Base-by-base conservation (phyloP, 2,113 vertebrate species). In the Cygnus atratus region DNA sequence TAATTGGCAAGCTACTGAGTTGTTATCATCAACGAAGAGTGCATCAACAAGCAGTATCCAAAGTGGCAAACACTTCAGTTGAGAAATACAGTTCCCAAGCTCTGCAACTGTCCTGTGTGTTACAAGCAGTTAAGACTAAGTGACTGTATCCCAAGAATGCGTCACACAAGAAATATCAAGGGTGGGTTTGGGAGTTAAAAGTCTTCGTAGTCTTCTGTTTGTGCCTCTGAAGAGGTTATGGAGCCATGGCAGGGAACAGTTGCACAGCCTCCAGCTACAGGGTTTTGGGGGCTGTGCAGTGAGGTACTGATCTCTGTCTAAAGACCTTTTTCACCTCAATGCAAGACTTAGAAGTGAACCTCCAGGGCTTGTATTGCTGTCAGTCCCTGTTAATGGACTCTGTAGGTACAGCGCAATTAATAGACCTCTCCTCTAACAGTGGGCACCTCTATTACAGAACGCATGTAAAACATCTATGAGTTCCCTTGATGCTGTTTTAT, bases 1-100 rank as follows among this genome's bases (percentile, higher is more conserved):
- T 96, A 95, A 96, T 93, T 94, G 90, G 75, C 46, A 88, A 73
- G 67, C 59, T 94, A 68, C 94, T 95, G 84, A 88, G 90, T 77
- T 90, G 77, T 87, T 94, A 93, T 46, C 78, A 54, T 91, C 74
- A 88, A 18, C 66, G 82, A 95, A 71, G 81, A 92, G 19, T 10
- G 1, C 63, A 74, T 94, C 87, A 91, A 72, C 84, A 95, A 90
- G 74, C 71, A 37, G 25, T 31, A 73, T 83, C 10, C 19, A 58
- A 94, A 93, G 62, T 0, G 0, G 74, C 71, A 93, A 93, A 92
- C 77, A 66, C 82, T 79, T 84, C 58, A 65, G 2, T 11, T 41
- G 74, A 81, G 74, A 88, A 92, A 78, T 4, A 0, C 8, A 44
- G 80, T 41, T 80, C 43, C 39, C 20, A 50, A 67, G 41, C 61